Conservation (phyloP, 1,140 invertebrate genomes). For the Dendroctonus ponderosae region DNA sequence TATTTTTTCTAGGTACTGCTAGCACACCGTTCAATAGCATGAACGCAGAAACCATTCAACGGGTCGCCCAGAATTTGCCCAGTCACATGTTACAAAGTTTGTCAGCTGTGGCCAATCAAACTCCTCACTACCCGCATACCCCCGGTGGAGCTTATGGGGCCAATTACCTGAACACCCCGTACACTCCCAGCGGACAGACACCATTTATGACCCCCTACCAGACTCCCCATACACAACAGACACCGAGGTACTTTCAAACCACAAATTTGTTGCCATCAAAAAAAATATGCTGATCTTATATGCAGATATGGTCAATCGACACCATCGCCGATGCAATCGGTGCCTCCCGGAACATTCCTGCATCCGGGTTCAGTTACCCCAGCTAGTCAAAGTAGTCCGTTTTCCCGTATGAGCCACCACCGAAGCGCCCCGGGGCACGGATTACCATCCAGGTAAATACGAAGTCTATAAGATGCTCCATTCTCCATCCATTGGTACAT, state of each 20-base stretch:
- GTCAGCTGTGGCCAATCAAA: slow-evolving; percentile 65
- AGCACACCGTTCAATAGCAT: slow-evolving; percentile 50
- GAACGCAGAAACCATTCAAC: slow-evolving; percentile 70
- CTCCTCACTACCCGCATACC: slow-evolving; percentile 66
- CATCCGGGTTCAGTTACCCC: slow-evolving; percentile 59
- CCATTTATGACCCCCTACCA: slow-evolving; percentile 88
- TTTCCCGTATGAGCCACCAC: too few species aligned
- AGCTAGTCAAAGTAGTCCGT: slow-evolving; percentile 31
- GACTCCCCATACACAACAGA: slow-evolving; percentile 66
- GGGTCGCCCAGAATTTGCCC: slow-evolving; percentile 71
- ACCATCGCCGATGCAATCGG: slow-evolving; percentile 51
- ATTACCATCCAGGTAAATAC: slow-evolving; percentile 7
- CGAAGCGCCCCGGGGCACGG: slow-evolving; percentile 14
- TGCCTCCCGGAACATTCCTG: slow-evolving; percentile 54
- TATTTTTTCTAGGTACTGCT: slow-evolving; percentile 23
- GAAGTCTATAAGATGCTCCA: too few species aligned
- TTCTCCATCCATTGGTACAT: too few species aligned
- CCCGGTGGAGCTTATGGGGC: slow-evolving; percentile 56
- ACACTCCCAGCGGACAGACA: slow-evolving; percentile 86
- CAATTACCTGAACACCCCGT: slow-evolving; percentile 66
- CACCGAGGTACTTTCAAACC: slow-evolving; percentile 55
- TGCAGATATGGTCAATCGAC: slow-evolving; percentile 60
- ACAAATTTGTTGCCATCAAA: too few species aligned
- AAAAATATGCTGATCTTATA: background rate
- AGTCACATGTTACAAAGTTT: slow-evolving; percentile 71